These are phyloP conservation scores for Vultur gryphus DNA, from an alignment of 2,797 vertebrate genomes.

Conservation along the genomic window DNA sequence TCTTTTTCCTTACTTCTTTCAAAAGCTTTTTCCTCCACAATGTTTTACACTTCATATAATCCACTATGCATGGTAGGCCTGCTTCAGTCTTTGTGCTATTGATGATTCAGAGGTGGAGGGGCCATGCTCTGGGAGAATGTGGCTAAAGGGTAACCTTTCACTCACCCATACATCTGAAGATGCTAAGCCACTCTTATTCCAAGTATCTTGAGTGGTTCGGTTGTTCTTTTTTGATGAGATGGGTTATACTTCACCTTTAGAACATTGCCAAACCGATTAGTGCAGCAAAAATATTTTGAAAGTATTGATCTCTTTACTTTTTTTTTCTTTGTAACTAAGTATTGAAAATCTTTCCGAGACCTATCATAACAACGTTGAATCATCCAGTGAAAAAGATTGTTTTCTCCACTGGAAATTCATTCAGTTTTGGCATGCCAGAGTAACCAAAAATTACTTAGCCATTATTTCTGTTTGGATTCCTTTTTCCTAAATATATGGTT, in stretches of 20 bases:
- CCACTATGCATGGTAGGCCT: conserved; percentile 81
- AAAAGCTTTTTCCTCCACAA: conserved; percentile 84
- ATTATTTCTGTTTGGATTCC: not conserved
- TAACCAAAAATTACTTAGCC: not conserved
- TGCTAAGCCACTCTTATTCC: conserved; percentile 51
- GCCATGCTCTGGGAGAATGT: conserved; percentile 77
- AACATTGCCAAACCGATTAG: not conserved
- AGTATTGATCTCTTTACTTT: not conserved
- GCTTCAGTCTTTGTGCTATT: conserved; percentile 84
- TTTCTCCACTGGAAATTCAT: not conserved
- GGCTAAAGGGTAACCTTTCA: conserved; percentile 81
- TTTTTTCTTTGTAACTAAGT: not conserved
- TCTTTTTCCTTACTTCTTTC: conserved; percentile 80
- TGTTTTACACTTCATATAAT: conserved; percentile 99
- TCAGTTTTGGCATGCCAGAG: not conserved
- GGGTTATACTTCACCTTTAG: not conserved
- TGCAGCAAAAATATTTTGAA: not conserved
- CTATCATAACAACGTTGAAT: not conserved
- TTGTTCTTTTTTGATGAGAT: not conserved
- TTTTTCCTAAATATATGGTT: not conserved
- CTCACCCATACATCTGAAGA: conserved; percentile 74
- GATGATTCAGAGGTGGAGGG: conserved; percentile 74
- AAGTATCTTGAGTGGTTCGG: not conserved
- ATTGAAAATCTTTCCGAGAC: not conserved
- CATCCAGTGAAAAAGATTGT: not conserved